Conservation (phyloP, 2,113 vertebrate species). For the Polyodon spathula region DNA sequence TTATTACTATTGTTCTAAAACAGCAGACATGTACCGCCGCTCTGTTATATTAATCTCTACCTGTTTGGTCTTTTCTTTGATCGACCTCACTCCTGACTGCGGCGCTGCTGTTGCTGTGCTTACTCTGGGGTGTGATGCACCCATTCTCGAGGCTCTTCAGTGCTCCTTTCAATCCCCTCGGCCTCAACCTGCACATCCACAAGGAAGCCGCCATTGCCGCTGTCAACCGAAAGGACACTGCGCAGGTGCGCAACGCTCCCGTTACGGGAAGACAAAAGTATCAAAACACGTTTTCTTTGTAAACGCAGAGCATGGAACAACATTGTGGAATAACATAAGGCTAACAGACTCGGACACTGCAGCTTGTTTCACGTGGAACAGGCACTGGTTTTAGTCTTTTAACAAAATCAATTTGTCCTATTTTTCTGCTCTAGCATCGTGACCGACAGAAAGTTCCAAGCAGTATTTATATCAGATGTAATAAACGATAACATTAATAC, state of each 20-base stretch:
- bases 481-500: neutral
- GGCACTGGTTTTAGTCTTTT: no score
- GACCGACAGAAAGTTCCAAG: no score
- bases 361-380: no score
- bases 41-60: slow-evolving; percentile 14
- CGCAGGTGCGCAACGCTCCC: slow-evolving; percentile 31
- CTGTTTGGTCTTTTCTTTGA: slow-evolving; percentile 17
- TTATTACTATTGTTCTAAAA: no score
- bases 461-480: no score
- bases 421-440: no score
- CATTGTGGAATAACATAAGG: no score
- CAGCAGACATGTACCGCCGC: no score
- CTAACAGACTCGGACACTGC: no score
- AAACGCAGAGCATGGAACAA: no score
- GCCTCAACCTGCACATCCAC: slow-evolving; percentile 34
- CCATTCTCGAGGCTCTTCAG: slow-evolving; percentile 18
- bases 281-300: slow-evolving; percentile 3
- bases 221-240: fast-evolving
- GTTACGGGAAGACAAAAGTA: slow-evolving; percentile 33
- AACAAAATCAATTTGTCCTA: no score
- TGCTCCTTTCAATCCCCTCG: slow-evolving; percentile 23
- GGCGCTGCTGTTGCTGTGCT: slow-evolving; percentile 18
- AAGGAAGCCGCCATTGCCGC: slow-evolving; percentile 53
- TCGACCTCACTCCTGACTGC: slow-evolving; percentile 9
- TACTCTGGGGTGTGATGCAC: slow-evolving; percentile 21